Conservation (phyloP, 2,888 invertebrate genomes). For the Netelia inedita region DNA sequence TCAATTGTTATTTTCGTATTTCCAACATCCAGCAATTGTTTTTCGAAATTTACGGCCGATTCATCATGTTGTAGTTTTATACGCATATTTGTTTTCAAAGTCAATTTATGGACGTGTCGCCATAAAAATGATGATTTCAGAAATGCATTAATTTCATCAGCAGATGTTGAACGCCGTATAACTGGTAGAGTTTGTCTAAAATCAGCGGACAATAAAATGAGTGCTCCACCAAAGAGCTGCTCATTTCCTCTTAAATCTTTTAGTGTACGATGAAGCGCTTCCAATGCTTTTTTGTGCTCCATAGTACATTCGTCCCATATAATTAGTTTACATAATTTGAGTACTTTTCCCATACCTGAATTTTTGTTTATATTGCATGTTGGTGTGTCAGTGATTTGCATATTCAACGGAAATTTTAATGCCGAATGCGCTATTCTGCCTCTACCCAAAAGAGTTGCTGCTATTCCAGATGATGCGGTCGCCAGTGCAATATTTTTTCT, state of each 20-base stretch:
- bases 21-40: too few species aligned
- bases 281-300: slow-evolving; percentile 79
- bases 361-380: slow-evolving; percentile 75
- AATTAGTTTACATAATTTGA: slow-evolving; percentile 77
- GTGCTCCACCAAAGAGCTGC: slow-evolving; percentile 68
- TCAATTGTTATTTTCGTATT: neutral
- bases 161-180: slow-evolving; percentile 70
- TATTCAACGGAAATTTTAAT: slow-evolving; percentile 75
- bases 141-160: slow-evolving; percentile 58
- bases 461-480: too few species aligned
- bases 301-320: slow-evolving; percentile 84
- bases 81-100: too few species aligned
- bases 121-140: slow-evolving; percentile 9
- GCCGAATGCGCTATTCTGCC: too few species aligned
- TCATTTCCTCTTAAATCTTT: slow-evolving; percentile 67
- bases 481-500: too few species aligned
- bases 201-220: slow-evolving; percentile 74
- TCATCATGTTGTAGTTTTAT: too few species aligned
- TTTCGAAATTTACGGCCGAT: too few species aligned
- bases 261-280: slow-evolving; percentile 78
- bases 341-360: slow-evolving; percentile 73
- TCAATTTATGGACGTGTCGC: neutral
- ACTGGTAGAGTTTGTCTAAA: slow-evolving; percentile 73
- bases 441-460: too few species aligned
- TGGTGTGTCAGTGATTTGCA: slow-evolving; percentile 74